Evolutionary conservation across 2,113 vertebrate genomes (phyloP), one percentile per base, ranked within the genome.

Genomic region (Tamias sibiricus): DNA sequence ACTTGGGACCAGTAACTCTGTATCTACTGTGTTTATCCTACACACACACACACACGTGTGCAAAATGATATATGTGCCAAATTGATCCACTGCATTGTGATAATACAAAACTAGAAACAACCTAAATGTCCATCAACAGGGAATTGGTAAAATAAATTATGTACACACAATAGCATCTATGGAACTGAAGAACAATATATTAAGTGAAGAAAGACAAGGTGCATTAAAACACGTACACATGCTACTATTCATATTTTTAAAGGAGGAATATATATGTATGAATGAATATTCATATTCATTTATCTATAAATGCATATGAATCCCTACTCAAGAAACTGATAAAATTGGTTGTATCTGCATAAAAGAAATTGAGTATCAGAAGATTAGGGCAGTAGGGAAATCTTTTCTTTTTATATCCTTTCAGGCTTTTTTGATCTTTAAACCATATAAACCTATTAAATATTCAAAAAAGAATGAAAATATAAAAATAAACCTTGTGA

Each of bases 91-190:
- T 57, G 64, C 22, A 68, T 1, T 71, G 71, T 72, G 20, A 80
- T 66, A 87, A 91, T 4, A 71, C 44, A 87, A 91, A 83, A 66
- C 76, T 79, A 35, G 71, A 94, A 94, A 91, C 4, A 72, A 87
- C 4, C 44, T 54, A 76, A 82, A 72, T 9, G 54, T 66, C 76
- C 49, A 44, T n/a, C 22, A 28, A 77, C 14, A 10, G 32, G 20
- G 24, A 76, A 81, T 0, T 75, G 40, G 44, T 20, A 72, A 95
- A 95, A 96, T 80, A 81, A 72, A 84, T 32, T 49, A 52, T 6
- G 32, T 10, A 28, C 6, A 77, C 30, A 52, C 42, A 85, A 13
- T 35, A 42, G n/a, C 54, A 93, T 44, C 74, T 71, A 35, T 7
- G 7, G 16, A 74, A 74, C 57, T 59, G 14, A 49, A 90, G 32